Conservation (phyloP, 2,113 vertebrate species). For the Apodemus sylvaticus region DNA sequence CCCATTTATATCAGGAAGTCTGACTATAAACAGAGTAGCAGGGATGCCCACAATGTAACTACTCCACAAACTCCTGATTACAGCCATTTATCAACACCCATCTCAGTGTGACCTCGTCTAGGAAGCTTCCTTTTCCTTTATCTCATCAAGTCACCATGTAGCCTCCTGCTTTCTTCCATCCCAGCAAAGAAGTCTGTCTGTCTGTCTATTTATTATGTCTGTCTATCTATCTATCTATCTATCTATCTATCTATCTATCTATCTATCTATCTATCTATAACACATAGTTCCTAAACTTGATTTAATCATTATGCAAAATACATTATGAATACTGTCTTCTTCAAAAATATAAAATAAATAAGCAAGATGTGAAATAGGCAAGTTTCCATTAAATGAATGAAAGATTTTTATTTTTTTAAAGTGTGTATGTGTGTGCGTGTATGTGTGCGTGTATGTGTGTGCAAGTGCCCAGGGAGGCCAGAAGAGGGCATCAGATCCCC, state of each 20-base stretch:
- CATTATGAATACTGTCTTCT: background rate
- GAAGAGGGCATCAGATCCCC: background rate
- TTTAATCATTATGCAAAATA: background rate
- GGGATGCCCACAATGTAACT: too few relatives aligned
- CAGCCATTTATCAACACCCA: background rate
- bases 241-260: background rate
- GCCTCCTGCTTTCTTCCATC: background rate
- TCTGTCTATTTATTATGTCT: background rate
- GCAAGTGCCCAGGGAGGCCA: background rate
- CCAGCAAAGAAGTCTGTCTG: background rate
- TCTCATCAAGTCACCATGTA: background rate
- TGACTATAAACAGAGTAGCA: background rate
- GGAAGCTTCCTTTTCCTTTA: background rate
- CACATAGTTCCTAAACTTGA: background rate
- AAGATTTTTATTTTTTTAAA: background rate
- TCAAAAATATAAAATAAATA: background rate
- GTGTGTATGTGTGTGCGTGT: background rate
- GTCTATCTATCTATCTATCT: background rate
- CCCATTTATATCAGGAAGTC: background rate
- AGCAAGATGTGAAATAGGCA: background rate
- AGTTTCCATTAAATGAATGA: background rate
- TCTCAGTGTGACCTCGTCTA: background rate
- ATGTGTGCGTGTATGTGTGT: background rate
- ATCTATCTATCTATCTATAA: too few relatives aligned
- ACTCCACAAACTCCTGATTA: background rate